These are phyloP conservation scores for Paramisgurnus dabryanus DNA, from an alignment of 2,113 vertebrate genomes.

Conservation along the genomic window DNA sequence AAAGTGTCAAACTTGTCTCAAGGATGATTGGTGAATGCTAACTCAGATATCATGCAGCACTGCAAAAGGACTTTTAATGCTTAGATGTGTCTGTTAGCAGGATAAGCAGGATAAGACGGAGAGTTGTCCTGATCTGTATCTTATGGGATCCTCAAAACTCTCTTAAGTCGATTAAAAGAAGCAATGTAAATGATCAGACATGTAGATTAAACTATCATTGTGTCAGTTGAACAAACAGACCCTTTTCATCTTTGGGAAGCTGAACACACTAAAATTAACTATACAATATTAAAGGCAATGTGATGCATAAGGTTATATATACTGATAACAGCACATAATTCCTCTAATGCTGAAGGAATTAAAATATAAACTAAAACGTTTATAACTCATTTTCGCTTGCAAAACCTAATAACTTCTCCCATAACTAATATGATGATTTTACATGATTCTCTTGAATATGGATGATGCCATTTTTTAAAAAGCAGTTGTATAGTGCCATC, in stretches of 20 bases:
- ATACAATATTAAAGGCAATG: neutral
- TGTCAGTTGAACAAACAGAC: neutral
- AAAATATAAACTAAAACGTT: neutral
- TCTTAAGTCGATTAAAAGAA: constrained; percentile 17
- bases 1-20: neutral
- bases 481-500: constrained; percentile 28
- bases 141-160: constrained; percentile 4
- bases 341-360: neutral
- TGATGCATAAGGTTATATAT: neutral
- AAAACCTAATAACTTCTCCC: neutral
- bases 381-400: neutral
- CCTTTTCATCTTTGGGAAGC: neutral
- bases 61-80: neutral
- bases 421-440: neutral
- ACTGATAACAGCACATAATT: neutral
- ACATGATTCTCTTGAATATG: neutral
- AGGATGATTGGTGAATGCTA: neutral
- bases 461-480: neutral
- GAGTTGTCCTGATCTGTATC: constrained; percentile 6
- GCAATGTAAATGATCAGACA: neutral
- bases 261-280: neutral
- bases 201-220: constrained; percentile 15
- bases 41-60: neutral
- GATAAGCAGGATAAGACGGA: constrained; percentile 22
- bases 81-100: constrained; percentile 1